phyloP scores from a whole-genome alignment of 2,113 vertebrate species.

The human region DNA sequence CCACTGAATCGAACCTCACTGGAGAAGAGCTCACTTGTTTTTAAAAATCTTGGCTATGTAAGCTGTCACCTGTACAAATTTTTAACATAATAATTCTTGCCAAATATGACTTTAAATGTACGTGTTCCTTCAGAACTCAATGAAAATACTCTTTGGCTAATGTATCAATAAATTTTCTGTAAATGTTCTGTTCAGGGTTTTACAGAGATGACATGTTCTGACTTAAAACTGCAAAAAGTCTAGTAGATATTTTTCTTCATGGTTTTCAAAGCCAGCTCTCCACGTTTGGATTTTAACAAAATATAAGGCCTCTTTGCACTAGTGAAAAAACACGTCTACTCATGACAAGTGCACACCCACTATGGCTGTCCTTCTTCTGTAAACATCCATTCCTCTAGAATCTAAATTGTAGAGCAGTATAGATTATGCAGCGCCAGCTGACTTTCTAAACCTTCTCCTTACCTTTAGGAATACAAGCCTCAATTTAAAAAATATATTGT shows the following conservation, averaged over 20 bases:
- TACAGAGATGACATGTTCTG: slow-evolving; percentile 71
- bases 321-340: slow-evolving; percentile 56
- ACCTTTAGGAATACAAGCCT: slow-evolving; percentile 52
- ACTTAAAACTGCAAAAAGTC: slow-evolving; percentile 52
- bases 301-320: slow-evolving; percentile 72
- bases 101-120: slow-evolving; percentile 72
- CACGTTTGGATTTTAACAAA: neutral
- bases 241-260: slow-evolving; percentile 48
- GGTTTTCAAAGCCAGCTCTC: slow-evolving; percentile 45
- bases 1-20: slow-evolving; percentile 31
- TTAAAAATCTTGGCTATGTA: slow-evolving; percentile 58
- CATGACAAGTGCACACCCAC: slow-evolving; percentile 32
- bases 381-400: slow-evolving; percentile 48
- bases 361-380: neutral
- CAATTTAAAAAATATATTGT: neutral
- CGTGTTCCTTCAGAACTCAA: slow-evolving; percentile 71
- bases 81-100: slow-evolving; percentile 50
- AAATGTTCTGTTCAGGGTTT: slow-evolving; percentile 76
- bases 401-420: slow-evolving; percentile 5
- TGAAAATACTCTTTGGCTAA: slow-evolving; percentile 73
- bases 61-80: slow-evolving; percentile 66
- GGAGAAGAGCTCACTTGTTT: slow-evolving; percentile 46
- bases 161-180: slow-evolving; percentile 79
- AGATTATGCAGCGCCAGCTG: slow-evolving; percentile 18
- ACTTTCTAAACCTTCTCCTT: slow-evolving; percentile 27